Conservation (phyloP, 2,888 invertebrate species). For the Cantharis rustica region DNA sequence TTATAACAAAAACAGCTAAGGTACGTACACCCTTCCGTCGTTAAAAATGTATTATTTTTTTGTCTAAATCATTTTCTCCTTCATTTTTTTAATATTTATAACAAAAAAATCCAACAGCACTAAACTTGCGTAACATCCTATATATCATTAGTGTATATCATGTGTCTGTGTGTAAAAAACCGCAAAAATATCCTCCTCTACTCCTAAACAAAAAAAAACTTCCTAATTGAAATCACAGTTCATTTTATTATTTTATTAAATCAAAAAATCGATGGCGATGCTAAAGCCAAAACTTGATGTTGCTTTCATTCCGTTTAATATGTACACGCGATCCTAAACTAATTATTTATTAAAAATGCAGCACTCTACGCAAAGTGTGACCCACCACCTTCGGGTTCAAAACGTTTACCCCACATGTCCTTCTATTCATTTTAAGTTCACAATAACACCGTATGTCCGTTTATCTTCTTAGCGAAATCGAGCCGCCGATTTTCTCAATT, state of each 20-base stretch:
- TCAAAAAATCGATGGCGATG: not conserved
- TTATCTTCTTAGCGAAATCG: conserved; percentile 44
- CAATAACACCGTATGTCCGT: not conserved
- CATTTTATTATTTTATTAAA: not conserved
- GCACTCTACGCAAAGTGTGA: not conserved
- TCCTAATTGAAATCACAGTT: not conserved
- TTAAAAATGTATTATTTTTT: not conserved
- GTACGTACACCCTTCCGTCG: conserved; percentile 6
- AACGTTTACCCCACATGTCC: not conserved
- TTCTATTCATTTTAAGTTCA: not conserved
- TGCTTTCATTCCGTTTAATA: not conserved
- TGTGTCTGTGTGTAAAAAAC: not conserved
- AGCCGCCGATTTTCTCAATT: conserved; percentile 62
- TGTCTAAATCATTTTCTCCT: conserved; percentile 5
- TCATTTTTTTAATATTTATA: conserved; percentile 5
- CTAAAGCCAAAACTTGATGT: not conserved
- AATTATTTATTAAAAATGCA: not conserved
- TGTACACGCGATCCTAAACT: not conserved
- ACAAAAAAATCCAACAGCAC: conserved; percentile 17
- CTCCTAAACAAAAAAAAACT: not conserved
- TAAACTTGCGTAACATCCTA: not conserved
- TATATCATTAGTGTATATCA: not conserved
- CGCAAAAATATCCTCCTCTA: not conserved
- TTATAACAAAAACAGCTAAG: conserved; percentile 13
- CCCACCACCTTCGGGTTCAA: not conserved